phyloP scores from a whole-genome alignment of 1,140 invertebrate genomes.

The Drosophila kepulauana region DNA sequence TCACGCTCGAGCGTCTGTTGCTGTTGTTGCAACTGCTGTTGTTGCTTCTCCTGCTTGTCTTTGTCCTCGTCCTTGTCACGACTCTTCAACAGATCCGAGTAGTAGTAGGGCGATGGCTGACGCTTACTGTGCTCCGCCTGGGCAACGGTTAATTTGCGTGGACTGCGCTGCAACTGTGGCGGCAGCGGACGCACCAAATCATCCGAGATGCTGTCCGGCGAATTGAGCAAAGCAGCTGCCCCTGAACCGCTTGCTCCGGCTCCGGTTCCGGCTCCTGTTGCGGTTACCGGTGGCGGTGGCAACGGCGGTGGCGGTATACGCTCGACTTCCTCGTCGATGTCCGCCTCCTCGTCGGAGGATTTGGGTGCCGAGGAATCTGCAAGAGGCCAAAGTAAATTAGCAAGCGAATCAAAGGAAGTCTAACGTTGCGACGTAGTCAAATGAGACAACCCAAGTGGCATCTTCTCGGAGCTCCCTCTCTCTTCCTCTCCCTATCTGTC shows the following conservation, averaged over 20 bases:
- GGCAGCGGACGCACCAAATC: conserved; percentile 81
- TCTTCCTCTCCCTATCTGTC: too few species aligned
- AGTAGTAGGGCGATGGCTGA: conserved; percentile 92
- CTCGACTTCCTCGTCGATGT: conserved; percentile 76
- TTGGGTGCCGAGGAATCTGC: conserved; percentile 82
- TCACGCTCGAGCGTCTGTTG: conserved; percentile 50
- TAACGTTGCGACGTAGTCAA: too few species aligned
- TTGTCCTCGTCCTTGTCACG: conserved; percentile 68
- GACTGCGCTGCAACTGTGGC: conserved; percentile 77
- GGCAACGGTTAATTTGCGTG: conserved; percentile 69
- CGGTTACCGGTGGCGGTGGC: conserved; percentile 65
- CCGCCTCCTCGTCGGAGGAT: conserved; percentile 81
- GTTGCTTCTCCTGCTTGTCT: conserved; percentile 11
- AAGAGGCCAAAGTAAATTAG: conserved; percentile 19
- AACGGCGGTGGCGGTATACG: conserved; percentile 10
- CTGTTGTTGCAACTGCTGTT: conserved; percentile 24
- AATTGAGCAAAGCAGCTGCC: conserved; percentile 78
- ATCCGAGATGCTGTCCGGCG: conserved; percentile 86
- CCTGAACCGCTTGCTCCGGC: background rate
- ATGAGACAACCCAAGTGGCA: too few species aligned
- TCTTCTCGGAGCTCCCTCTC: too few species aligned
- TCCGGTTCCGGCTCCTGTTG: background rate
- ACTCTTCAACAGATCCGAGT: conserved; percentile 90
- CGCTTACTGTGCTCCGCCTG: conserved; percentile 85
- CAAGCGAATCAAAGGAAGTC: background rate